Evolutionary conservation across 2,113 vertebrate species (phyloP).

Genomic region (Laticauda colubrina): DNA sequence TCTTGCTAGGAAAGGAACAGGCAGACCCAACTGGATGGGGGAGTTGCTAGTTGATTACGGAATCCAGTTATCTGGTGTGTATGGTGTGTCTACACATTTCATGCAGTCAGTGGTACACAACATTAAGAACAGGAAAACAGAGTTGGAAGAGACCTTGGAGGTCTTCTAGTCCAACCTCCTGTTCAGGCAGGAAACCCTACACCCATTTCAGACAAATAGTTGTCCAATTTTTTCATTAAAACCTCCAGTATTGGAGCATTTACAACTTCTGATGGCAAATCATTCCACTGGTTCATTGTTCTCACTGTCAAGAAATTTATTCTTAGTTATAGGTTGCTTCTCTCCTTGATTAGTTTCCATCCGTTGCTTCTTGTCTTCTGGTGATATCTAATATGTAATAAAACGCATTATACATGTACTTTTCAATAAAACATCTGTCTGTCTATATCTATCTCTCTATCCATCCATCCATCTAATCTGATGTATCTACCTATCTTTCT

Average conservation of each 20-base stretch:
- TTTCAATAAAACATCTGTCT: background rate
- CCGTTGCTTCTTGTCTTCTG: background rate
- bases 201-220: background rate
- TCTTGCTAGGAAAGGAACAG: background rate
- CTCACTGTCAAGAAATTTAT: background rate
- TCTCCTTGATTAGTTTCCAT: background rate
- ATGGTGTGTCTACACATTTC: background rate
- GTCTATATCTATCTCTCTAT: no score
- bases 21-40: background rate
- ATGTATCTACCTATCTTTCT: no score
- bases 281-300: background rate
- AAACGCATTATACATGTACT: background rate
- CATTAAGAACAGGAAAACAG: background rate
- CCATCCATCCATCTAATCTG: no score
- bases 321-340: background rate
- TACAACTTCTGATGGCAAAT: background rate
- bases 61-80: background rate
- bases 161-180: background rate
- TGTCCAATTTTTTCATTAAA: background rate
- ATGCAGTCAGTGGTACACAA: background rate
- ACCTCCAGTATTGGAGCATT: background rate
- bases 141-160: background rate
- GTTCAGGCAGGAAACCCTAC: background rate
- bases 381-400: background rate
- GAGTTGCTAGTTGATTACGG: background rate